Percentiles rank a stretch among this genome's conserved stretches.
These are phyloP conservation scores for Patella ulyssiponensis DNA, from an alignment of 2,888 invertebrate species.

Conservation along the genomic window DNA sequence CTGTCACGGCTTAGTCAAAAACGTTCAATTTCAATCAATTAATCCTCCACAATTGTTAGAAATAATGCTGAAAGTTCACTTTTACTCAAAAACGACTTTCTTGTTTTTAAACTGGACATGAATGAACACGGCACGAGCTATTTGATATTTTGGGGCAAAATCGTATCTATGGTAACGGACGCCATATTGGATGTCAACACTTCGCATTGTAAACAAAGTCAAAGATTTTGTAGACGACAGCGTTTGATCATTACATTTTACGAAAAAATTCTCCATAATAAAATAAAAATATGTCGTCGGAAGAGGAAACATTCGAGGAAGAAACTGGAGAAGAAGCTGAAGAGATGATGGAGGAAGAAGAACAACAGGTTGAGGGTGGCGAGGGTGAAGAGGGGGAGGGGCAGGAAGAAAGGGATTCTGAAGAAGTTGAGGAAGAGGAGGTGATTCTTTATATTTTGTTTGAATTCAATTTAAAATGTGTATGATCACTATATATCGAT, in stretches of 20 bases:
- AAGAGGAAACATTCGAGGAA: slow-evolving; percentile 47
- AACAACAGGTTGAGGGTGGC: slow-evolving; percentile 45
- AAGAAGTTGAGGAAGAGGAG: slow-evolving; percentile 46
- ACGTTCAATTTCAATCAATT: background rate
- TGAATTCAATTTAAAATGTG: too few relatives aligned
- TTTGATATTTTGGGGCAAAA: too few relatives aligned
- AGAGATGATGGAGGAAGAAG: slow-evolving; percentile 45
- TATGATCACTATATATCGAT: too few relatives aligned
- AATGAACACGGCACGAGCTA: too few relatives aligned
- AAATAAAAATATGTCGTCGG: too few relatives aligned
- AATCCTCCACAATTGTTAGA: background rate
- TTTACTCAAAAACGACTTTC: too few relatives aligned
- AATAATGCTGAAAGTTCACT: slow-evolving; percentile 4
- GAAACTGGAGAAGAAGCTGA: slow-evolving; percentile 50
- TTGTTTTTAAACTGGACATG: too few relatives aligned
- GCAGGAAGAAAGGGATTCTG: slow-evolving; percentile 47
- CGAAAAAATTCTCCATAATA: too few relatives aligned
- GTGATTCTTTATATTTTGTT: slow-evolving; percentile 14
- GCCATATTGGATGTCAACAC: background rate
- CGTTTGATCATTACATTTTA: background rate
- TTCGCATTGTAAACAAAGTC: background rate
- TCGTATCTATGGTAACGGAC: slow-evolving; percentile 8
- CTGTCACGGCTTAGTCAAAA: slow-evolving; percentile 6
- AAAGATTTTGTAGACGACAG: background rate
- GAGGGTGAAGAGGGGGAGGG: slow-evolving; percentile 50